phyloP scores from a whole-genome alignment of 2,113 vertebrate species.

The Conger conger region DNA sequence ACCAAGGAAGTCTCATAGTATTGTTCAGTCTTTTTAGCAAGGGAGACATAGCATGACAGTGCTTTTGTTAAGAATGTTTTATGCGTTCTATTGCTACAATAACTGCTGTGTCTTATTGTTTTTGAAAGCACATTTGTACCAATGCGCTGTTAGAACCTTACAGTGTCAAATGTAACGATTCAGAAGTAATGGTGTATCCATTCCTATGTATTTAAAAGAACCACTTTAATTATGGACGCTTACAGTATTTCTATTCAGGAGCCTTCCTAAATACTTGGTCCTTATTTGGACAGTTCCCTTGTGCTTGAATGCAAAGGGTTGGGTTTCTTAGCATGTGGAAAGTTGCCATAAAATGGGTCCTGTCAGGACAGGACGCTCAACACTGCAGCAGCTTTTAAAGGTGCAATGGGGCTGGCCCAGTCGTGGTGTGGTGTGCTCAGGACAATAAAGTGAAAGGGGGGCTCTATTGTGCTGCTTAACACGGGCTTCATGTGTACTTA shows the following conservation, averaged over 20 bases:
- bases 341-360: neutral
- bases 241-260: neutral
- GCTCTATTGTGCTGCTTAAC: neutral
- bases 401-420: neutral
- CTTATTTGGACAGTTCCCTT: neutral
- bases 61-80: neutral
- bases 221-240: neutral
- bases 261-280: neutral
- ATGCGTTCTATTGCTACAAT: neutral
- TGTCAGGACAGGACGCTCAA: constrained; percentile 8
- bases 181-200: neutral
- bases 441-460: neutral
- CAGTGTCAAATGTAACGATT: neutral
- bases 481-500: neutral
- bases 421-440: neutral
- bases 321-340: neutral
- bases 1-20: no score
- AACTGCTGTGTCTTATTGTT: neutral
- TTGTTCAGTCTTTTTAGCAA: no score
- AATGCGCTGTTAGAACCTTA: neutral
- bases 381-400: neutral
- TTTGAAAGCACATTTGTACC: neutral
- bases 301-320: neutral
- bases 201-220: neutral
- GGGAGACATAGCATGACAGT: neutral